A percentile compares a stretch with the other conserved stretches of the same genome.
Evolutionary conservation across 2,113 vertebrate species (phyloP).

Genomic region (Camelus bactrianus): DNA sequence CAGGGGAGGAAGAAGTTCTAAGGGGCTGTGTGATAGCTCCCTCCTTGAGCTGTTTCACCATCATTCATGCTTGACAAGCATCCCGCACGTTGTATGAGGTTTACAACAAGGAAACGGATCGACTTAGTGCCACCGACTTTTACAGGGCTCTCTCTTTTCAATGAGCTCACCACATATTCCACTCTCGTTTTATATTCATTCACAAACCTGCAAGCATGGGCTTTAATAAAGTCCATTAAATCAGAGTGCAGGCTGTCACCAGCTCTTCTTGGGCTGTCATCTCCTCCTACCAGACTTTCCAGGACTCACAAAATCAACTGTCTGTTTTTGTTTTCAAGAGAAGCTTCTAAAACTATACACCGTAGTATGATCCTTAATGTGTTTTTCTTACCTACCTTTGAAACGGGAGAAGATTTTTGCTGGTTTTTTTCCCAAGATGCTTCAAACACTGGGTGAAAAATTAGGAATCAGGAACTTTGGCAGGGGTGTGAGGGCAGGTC

Average conservation of each 20-base stretch:
- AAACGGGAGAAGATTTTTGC: background rate
- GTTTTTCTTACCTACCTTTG: background rate
- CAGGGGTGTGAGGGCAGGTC: background rate
- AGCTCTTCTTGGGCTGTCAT: background rate
- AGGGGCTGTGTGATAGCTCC: background rate
- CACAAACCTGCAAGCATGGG: background rate
- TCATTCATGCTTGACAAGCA: background rate
- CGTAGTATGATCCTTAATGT: background rate
- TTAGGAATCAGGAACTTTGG: background rate
- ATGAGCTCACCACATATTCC: background rate
- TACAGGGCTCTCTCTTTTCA: background rate
- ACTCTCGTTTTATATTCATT: background rate
- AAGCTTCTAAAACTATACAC: background rate
- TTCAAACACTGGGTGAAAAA: background rate
- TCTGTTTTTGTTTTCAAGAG: slow-evolving; percentile 36
- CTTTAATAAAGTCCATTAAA: background rate
- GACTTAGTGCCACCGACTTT: background rate
- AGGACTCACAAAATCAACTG: background rate
- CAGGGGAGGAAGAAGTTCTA: background rate
- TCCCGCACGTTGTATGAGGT: background rate
- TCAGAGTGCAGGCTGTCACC: background rate
- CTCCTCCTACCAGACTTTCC: slow-evolving; percentile 7
- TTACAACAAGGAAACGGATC: background rate
- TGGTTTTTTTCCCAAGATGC: background rate
- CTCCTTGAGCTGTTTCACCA: background rate